phyloP scores from a whole-genome alignment of 2,888 invertebrate species.

The Drosophila formosana region DNA sequence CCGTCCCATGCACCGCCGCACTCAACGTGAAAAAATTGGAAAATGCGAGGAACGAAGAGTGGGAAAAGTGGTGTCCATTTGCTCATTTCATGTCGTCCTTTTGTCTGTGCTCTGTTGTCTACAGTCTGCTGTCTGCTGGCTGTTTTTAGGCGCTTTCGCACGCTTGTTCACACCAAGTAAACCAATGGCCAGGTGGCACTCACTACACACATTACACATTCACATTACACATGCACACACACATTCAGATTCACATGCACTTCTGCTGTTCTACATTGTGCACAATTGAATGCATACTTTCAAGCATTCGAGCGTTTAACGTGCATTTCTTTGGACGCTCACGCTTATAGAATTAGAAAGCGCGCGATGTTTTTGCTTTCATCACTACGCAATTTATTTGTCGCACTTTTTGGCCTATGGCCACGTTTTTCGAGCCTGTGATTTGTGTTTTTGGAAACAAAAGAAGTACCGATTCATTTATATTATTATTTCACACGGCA shows the following conservation, averaged over 20 bases:
- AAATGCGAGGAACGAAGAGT: conserved; percentile 9
- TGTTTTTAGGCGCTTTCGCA: conserved; percentile 63
- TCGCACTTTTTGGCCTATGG: conserved; percentile 49
- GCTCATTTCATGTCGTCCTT: conserved; percentile 38
- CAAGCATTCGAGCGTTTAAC: conserved; percentile 75
- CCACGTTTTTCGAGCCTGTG: neutral
- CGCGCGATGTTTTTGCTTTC: neutral
- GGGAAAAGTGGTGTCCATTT: conserved; percentile 18
- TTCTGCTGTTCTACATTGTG: conserved; percentile 72
- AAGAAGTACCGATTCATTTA: conserved; percentile 40
- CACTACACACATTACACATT: conserved; percentile 24
- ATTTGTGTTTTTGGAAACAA: conserved; percentile 10
- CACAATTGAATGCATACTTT: conserved; percentile 81
- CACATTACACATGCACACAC: too few relatives aligned
- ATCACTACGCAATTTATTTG: conserved; percentile 55
- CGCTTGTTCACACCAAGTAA: conserved; percentile 74
- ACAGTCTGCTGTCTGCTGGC: conserved; percentile 27
- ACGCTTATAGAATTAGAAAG: conserved; percentile 18
- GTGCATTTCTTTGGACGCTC: conserved; percentile 48
- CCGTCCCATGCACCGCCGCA: conserved; percentile 14
- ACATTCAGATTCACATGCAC: conserved; percentile 10
- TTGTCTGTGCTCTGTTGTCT: conserved; percentile 29
- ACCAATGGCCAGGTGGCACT: conserved; percentile 31
- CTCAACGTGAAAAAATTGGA: conserved; percentile 3
- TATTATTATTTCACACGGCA: conserved; percentile 60